Percentiles rank a stretch among this genome's conserved stretches.
Conservation (phyloP, 2,113 vertebrate genomes). For the Sisor rabdophorus region DNA sequence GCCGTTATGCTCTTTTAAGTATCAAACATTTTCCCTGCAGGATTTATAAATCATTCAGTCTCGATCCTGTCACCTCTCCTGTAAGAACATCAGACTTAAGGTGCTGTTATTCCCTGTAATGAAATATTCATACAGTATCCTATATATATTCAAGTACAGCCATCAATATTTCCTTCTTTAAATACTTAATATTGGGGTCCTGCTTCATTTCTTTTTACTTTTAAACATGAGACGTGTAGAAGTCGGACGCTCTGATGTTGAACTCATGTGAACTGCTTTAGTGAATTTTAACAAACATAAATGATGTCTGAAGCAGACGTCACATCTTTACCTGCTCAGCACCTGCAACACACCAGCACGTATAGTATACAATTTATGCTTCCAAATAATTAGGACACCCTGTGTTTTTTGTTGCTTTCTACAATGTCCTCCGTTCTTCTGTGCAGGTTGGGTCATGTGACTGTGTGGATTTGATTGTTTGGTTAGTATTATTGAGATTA, state of each 20-base stretch:
- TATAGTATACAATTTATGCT: too few species aligned
- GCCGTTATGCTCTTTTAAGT: slow-evolving; percentile 35
- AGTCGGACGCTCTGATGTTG: slow-evolving; percentile 49
- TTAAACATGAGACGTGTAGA: slow-evolving; percentile 47
- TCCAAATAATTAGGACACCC: too few species aligned
- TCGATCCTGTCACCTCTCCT: slow-evolving; percentile 43
- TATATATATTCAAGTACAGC: slow-evolving; percentile 50
- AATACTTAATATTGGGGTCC: slow-evolving; percentile 51
- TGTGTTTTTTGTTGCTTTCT: too few species aligned
- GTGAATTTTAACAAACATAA: slow-evolving; percentile 48
- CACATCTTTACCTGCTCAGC: slow-evolving; percentile 35
- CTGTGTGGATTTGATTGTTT: too few species aligned
- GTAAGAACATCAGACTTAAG: slow-evolving; percentile 51
- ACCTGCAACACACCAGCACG: neutral
- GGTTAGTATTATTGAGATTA: too few species aligned
- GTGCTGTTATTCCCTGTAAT: slow-evolving; percentile 51
- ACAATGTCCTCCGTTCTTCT: too few species aligned
- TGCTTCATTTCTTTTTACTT: slow-evolving; percentile 50
- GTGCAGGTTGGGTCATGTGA: too few species aligned
- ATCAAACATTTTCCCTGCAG: slow-evolving; percentile 34
- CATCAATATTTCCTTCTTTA: slow-evolving; percentile 61
- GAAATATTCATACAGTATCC: slow-evolving; percentile 48
- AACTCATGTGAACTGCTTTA: slow-evolving; percentile 36
- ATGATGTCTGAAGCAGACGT: slow-evolving; percentile 28
- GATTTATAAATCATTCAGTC: slow-evolving; percentile 49